These are phyloP conservation scores for Nemoura dubitans DNA, from an alignment of 2,888 invertebrate genomes.

Conservation along the genomic window DNA sequence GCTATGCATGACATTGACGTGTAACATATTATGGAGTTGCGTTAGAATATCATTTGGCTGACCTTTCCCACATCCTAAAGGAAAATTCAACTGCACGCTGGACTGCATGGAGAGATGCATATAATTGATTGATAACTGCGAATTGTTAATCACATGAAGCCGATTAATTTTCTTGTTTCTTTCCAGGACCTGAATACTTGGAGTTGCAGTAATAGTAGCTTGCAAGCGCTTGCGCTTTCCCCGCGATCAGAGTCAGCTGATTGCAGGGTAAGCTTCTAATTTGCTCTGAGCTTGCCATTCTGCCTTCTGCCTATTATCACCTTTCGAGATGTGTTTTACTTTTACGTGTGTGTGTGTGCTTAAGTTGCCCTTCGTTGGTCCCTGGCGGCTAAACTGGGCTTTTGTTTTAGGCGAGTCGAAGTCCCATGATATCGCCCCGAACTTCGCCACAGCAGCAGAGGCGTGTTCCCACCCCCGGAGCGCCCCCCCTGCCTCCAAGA, in stretches of 20 bases:
- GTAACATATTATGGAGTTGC: neutral
- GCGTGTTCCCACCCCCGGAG: constrained; percentile 55
- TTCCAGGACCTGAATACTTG: constrained; percentile 63
- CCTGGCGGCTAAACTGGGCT: constrained; percentile 3
- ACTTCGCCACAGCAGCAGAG: constrained; percentile 65
- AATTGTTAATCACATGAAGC: neutral
- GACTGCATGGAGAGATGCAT: neutral
- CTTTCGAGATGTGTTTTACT: neutral
- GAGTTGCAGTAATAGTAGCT: constrained; percentile 63
- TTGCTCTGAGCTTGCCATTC: neutral
- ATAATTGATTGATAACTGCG: neutral
- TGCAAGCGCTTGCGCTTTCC: constrained; percentile 65
- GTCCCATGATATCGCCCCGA: constrained; percentile 68
- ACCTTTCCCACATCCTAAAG: neutral
- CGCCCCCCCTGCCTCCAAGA: constrained; percentile 70
- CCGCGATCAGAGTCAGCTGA: constrained; percentile 62
- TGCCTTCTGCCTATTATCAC: neutral
- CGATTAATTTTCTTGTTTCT: constrained; percentile 31
- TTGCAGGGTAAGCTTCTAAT: constrained; percentile 56
- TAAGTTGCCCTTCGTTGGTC: neutral
- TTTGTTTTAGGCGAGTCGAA: constrained; percentile 61
- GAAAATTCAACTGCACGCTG: too few species aligned
- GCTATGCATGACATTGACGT: neutral
- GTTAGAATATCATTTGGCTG: neutral
- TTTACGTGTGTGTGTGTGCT: too few species aligned